These are phyloP conservation scores for Diachrysia chrysitis DNA, from an alignment of 2,888 invertebrate species.

Conservation along the genomic window DNA sequence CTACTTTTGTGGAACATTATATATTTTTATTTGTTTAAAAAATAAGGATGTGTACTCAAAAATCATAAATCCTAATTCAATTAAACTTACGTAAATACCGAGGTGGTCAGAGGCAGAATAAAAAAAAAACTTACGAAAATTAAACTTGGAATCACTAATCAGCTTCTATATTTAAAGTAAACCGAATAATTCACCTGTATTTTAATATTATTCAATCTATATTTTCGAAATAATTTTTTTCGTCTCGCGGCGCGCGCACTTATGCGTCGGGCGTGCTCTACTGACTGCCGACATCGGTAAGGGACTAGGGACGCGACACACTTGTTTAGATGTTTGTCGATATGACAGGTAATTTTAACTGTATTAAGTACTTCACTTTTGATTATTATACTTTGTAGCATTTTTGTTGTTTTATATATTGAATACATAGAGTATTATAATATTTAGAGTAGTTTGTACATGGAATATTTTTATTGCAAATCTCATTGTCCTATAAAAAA, in stretches of 20 bases:
- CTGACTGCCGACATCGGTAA: slow-evolving; percentile 76
- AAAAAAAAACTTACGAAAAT: slow-evolving; percentile 50
- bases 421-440: too few species aligned
- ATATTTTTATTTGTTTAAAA: not conserved
- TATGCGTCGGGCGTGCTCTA: slow-evolving; percentile 74
- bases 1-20: not conserved
- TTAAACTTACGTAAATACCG: slow-evolving; percentile 38
- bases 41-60: not conserved
- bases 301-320: slow-evolving; percentile 70
- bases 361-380: not conserved
- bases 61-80: slow-evolving; percentile 48
- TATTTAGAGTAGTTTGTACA: too few species aligned
- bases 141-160: slow-evolving; percentile 34
- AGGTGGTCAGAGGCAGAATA: too few species aligned
- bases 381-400: not conserved
- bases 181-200: slow-evolving; percentile 15
- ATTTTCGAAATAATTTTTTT: slow-evolving; percentile 48
- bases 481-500: not conserved
- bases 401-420: not conserved
- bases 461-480: not conserved
- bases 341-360: slow-evolving; percentile 36
- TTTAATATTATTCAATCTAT: slow-evolving; percentile 22
- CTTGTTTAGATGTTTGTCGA: slow-evolving; percentile 64
- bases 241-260: slow-evolving; percentile 70
- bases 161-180: slow-evolving; percentile 29